Percentiles rank a stretch among this genome's conserved stretches.
Conservation (phyloP, 2,113 vertebrate genomes). For the Sakesphorus luctuosus region DNA sequence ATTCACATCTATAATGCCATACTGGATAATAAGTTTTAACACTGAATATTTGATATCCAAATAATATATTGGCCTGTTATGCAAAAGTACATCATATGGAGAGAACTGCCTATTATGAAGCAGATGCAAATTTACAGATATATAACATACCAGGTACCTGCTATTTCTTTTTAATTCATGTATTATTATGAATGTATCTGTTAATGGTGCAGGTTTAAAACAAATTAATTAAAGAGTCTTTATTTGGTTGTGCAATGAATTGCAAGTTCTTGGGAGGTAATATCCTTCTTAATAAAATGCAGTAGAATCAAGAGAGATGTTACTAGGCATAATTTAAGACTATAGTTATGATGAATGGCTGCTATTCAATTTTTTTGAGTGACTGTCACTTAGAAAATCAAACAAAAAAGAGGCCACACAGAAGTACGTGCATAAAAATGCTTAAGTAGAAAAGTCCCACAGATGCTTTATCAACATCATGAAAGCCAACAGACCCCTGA, state of each 20-base stretch:
- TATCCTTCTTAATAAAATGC: not conserved
- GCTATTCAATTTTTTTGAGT: not conserved
- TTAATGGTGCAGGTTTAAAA: not conserved
- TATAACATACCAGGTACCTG: not conserved
- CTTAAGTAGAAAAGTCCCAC: not conserved
- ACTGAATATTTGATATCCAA: not conserved
- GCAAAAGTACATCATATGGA: not conserved
- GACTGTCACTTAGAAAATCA: not conserved
- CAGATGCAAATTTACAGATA: not conserved
- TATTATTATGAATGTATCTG: not conserved
- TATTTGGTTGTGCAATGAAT: not conserved
- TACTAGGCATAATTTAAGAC: not conserved
- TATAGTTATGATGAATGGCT: not conserved
- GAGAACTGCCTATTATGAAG: not conserved
- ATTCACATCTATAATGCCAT: not conserved
- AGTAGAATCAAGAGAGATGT: not conserved
- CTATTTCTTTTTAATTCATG: rapidly evolving
- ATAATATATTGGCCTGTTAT: not conserved
- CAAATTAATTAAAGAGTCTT: not conserved
- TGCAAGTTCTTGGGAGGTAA: not conserved
- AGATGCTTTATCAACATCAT: not conserved
- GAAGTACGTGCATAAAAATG: not conserved
- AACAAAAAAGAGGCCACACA: not conserved
- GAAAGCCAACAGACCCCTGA: not conserved
- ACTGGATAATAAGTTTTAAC: not conserved